Conservation (phyloP, 2,113 vertebrate species). For the Vombatus ursinus region DNA sequence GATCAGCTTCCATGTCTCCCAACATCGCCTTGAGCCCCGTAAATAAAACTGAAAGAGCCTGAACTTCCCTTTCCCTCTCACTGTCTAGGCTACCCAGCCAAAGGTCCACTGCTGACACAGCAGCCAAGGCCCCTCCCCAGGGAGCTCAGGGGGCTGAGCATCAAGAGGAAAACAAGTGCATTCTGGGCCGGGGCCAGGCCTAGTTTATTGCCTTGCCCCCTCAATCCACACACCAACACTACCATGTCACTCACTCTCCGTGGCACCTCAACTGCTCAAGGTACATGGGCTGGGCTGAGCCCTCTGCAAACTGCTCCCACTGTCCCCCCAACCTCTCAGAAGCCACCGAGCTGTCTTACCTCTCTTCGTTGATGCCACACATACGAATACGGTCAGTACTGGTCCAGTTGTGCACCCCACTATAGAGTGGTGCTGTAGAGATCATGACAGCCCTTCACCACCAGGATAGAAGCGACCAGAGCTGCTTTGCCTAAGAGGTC, state of each 20-base stretch:
- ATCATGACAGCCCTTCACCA: conserved; percentile 87
- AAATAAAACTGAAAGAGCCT: conserved; percentile 49
- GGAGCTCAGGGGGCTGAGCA: not conserved
- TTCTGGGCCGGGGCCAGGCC: not conserved
- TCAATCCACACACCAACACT: not conserved
- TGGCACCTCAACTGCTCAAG: too few species aligned
- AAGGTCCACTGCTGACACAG: conserved; percentile 34
- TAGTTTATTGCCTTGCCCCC: not conserved
- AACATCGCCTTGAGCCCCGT: conserved; percentile 10
- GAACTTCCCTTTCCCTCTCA: conserved; percentile 33
- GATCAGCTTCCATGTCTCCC: conserved; percentile 31
- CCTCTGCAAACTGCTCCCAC: not conserved
- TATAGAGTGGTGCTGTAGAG: conserved; percentile 87
- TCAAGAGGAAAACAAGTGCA: not conserved
- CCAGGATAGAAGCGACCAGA: conserved; percentile 73
- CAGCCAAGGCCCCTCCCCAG: conserved; percentile 2
- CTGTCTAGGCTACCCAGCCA: conserved; percentile 23
- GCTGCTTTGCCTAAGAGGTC: conserved; percentile 80
- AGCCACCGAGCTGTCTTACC: conserved; percentile 77
- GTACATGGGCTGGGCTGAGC: not conserved
- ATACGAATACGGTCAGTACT: conserved; percentile 85
- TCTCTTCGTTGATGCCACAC: conserved; percentile 90
- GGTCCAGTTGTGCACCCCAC: conserved; percentile 85
- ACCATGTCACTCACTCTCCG: not conserved
- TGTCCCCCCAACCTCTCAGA: conserved; percentile 29